A percentile compares a stretch with the other conserved stretches of the same genome.
Evolutionary conservation across 1,140 invertebrate genomes (phyloP).

Genomic region (Ostrea edulis): DNA sequence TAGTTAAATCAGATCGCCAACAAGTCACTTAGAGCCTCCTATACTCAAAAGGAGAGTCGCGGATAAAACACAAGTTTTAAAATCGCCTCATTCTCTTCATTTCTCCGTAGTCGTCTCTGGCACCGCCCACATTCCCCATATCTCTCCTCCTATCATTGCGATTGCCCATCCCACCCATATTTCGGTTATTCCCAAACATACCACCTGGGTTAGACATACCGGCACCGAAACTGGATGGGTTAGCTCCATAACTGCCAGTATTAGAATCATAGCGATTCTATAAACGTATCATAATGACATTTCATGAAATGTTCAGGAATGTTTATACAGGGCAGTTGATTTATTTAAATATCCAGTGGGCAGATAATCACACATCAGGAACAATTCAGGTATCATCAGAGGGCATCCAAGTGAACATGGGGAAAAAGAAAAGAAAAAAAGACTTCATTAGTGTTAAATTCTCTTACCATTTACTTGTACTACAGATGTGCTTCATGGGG

Average conservation of each 20-base stretch:
- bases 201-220: constrained; percentile 5
- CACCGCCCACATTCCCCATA: constrained; percentile 41
- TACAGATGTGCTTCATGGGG: background rate
- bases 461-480: background rate
- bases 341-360: background rate
- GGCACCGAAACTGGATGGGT: constrained; percentile 19
- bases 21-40: background rate
- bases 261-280: constrained; percentile 14
- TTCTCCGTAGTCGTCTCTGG: constrained; percentile 62
- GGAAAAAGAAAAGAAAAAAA: constrained; percentile 27
- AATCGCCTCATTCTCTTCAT: constrained; percentile 68
- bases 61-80: constrained; percentile 42
- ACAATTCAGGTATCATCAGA: background rate
- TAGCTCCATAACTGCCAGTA: background rate
- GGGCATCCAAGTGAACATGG: constrained; percentile 30
- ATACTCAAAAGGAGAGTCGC: background rate
- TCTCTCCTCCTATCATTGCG: constrained; percentile 47
- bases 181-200: constrained; percentile 53
- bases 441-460: background rate
- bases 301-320: background rate
- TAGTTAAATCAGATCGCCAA: background rate
- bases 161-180: constrained; percentile 52
- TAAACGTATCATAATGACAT: background rate
- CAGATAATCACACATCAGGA: constrained; percentile 31
- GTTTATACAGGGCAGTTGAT: background rate